These are phyloP conservation scores for Pachycephala philippinensis DNA, from an alignment of 2,113 vertebrate species.

Conservation along the genomic window DNA sequence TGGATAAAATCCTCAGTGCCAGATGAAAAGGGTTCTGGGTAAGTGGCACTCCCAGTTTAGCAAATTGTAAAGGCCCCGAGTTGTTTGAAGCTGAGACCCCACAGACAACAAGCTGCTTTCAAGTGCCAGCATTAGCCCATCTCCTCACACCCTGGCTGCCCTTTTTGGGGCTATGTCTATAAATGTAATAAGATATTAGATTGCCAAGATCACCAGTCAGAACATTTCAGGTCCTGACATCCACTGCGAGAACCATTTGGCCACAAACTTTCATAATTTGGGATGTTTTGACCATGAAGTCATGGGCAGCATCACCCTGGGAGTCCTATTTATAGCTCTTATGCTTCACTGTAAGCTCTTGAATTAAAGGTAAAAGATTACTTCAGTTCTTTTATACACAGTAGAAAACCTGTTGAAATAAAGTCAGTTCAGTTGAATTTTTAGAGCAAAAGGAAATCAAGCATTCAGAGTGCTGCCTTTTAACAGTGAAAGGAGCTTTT, in stretches of 20 bases:
- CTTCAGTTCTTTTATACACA: not conserved
- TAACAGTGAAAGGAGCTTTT: conserved; percentile 18
- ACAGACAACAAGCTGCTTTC: not conserved
- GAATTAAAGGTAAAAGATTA: not conserved
- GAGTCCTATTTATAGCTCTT: not conserved
- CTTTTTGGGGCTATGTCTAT: not conserved
- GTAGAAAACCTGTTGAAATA: not conserved
- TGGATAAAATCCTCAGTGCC: not conserved
- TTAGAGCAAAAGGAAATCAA: not conserved
- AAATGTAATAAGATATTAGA: not conserved
- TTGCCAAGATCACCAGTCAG: not conserved
- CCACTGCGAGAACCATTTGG: not conserved
- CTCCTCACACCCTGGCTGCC: not conserved
- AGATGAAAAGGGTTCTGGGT: not conserved
- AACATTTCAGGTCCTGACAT: not conserved
- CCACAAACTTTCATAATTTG: not conserved
- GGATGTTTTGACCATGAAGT: not conserved
- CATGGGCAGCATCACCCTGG: not conserved
- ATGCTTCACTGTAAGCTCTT: not conserved
- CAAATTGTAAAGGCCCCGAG: not conserved
- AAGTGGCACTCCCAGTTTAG: not conserved
- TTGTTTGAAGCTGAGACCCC: not conserved
- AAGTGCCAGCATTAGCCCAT: not conserved
- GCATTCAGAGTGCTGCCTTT: not conserved
- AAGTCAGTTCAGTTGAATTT: not conserved